Conservation (phyloP, 1,140 invertebrate genomes). For the Charaxes varanes region DNA sequence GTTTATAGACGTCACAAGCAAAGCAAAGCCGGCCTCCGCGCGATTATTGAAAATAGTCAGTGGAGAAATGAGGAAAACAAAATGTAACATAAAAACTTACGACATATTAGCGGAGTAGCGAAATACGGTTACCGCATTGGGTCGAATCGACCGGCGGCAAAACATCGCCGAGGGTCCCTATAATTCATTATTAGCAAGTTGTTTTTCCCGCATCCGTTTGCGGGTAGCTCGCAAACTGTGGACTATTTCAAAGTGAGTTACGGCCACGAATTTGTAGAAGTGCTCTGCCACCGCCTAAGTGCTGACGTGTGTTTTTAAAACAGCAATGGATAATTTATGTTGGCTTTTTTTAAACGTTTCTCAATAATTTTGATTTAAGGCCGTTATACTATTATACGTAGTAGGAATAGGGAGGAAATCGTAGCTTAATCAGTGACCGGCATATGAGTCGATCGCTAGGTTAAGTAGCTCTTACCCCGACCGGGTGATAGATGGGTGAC, state of each 20-base stretch:
- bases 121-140: constrained; percentile 28
- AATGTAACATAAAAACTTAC: constrained; percentile 32
- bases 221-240: constrained; percentile 25
- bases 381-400: no score
- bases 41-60: constrained; percentile 25
- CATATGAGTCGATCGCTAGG: no score
- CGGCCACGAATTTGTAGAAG: constrained; percentile 8
- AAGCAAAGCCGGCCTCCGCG: constrained; percentile 1
- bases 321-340: no score
- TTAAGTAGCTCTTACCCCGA: no score
- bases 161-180: constrained; percentile 26
- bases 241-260: constrained; percentile 19
- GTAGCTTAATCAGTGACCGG: no score
- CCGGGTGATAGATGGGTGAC: no score
- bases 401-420: no score
- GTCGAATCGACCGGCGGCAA: constrained; percentile 23
- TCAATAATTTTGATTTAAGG: no score
- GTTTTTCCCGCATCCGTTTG: constrained; percentile 39
- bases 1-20: constrained; percentile 8
- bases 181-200: constrained; percentile 54
- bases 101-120: constrained; percentile 28
- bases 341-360: no score
- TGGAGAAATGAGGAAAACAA: constrained; percentile 23
- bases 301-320: constrained; percentile 4
- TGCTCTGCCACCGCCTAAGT: constrained; percentile 1